Evolutionary conservation across 2,888 invertebrate genomes (phyloP), one percentile per base, ranked within the genome.

Genomic region (Lobophora halterata): DNA sequence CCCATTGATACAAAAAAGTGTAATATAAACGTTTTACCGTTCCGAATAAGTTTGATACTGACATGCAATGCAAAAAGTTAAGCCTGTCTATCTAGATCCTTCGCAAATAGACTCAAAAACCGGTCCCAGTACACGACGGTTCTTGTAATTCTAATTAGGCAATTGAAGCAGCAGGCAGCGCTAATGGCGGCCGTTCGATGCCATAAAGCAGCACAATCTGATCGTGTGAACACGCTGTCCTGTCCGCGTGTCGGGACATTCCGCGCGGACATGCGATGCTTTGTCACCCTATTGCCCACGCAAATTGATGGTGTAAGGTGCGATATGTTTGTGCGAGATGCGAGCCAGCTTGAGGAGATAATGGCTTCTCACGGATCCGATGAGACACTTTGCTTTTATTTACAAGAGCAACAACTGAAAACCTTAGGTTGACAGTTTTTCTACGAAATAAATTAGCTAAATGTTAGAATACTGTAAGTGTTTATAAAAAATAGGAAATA

Each of bases 71-170:
- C 39, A 44, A 48, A 46, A 46, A 50, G 47, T 35, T 41, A 45
- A 43, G 44, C 43, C 41, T 49, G 24, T 47, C 49, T 55, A 66
- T 67, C 66, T 63, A 61, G 66, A 66, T 66, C 46, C 43, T 55
- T 50, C 61, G 56, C 61, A 61, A 65, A 61, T 64, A 65, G 66
- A 49, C 41, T 47, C 51, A 65, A 65, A 59, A 70, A 75, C 77
- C 71, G 65, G 78, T 72, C 66, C 50, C 52, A 55, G 56, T 58
- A 55, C 57, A 53, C 48, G 42, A 21, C 44, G 32, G 39, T 37
- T 62, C 73, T 63, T 75, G 79, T 80, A 79, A 76, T 80, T 83
- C 82, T 86, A 86, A 86, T 86, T 85, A 86, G 86, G 81, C 81
- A 81, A 81, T 80, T 72, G 76, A 71, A 71, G 71, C 71, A 70